A percentile compares a stretch with the other conserved stretches of the same genome.
Conservation (phyloP, 2,888 invertebrate genomes). For the Loripinus fragilis region DNA sequence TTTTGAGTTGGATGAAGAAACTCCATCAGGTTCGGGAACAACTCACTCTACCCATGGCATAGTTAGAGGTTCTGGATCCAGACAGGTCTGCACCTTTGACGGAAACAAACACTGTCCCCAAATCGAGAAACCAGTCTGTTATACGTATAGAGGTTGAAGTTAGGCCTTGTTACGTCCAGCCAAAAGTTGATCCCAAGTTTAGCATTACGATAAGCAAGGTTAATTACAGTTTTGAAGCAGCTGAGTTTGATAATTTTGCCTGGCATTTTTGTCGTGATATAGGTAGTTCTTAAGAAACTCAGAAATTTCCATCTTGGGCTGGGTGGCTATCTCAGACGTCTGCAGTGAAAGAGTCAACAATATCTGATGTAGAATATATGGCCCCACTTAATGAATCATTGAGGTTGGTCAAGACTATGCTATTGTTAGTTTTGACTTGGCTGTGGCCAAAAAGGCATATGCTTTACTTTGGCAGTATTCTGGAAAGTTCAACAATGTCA, state of each 20-base stretch:
- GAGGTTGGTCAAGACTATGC: conserved; percentile 45
- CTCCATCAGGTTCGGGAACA: conserved; percentile 1
- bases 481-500: background rate
- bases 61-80: background rate
- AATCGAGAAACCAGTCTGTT: background rate
- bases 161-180: background rate
- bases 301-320: background rate
- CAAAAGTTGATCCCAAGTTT: background rate
- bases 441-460: conserved; percentile 54
- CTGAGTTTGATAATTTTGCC: background rate
- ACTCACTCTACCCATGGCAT: conserved; percentile 4
- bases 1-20: background rate
- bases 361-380: background rate
- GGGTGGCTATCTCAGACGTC: background rate
- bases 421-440: conserved; percentile 54
- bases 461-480: conserved; percentile 42
- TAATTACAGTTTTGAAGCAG: background rate
- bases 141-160: background rate
- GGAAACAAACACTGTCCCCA: background rate
- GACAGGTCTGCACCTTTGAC: background rate
- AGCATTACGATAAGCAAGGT: background rate
- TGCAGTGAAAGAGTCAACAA: background rate
- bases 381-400: conserved; percentile 1
- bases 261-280: background rate
- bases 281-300: background rate